Evolutionary conservation across 2,797 vertebrate species (phyloP), one percentile per base, ranked within the genome.

Genomic region (Typhlichthys subterraneus): DNA sequence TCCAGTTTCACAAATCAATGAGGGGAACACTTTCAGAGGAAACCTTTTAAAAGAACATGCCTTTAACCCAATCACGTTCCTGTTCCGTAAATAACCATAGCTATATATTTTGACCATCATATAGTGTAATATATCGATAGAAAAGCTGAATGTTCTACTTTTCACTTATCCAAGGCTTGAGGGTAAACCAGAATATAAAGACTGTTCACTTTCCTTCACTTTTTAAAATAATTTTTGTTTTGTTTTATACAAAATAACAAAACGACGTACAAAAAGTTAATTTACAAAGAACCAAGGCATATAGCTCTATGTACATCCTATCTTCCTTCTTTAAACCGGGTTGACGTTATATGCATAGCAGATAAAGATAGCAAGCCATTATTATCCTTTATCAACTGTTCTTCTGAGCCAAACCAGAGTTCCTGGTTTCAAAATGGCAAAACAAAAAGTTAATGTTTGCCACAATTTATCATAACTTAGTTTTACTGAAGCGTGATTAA

Each of bases 241-340:
- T 85, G 86, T 93, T 96, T 96, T 95, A 93, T 99, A 98, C 94
- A 98, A 97, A 99, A 95, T 95, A 95, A 92, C 90, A 93, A 95
- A 93, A 95, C 17, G 94, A 96, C 93, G 95, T 97, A 97, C 90
- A 96, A 97, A 91, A 97, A 96, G 94, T 95, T 95, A 93, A 97
- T 98, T 98, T 99, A 97, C 96, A 98, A 98, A 98, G 93, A 96
- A 96, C 94, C 93, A 97, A 97, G 96, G 94, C 95, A 95, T 94
- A 94, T 95, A 92, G 93, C 92, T 88, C 91, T 97, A 98, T 99
- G 86, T 98, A 98, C 97, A 99, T 89, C 94, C 93, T 64, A 90
- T 90, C 66, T 82, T 56, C 62, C 19, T 55, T 48, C 57, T 66
- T 70, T 69, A 64, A 53, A 62, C 56, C 54, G 53, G 65, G 70